Conservation (phyloP, 2,888 invertebrate genomes). For the Tribolium freemani region DNA sequence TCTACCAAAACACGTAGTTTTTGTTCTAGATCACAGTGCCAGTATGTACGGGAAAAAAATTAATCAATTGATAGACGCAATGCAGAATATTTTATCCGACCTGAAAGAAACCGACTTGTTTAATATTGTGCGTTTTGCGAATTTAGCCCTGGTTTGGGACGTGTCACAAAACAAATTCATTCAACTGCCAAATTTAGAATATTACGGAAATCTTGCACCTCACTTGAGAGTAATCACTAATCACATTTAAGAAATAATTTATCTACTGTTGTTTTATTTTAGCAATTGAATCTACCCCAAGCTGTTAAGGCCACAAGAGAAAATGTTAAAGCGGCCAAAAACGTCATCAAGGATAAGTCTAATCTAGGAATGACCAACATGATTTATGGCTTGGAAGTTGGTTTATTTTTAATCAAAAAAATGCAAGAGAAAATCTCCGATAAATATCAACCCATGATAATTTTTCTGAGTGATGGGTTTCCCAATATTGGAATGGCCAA, state of each 20-base stretch:
- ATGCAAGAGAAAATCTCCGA: slow-evolving; percentile 45
- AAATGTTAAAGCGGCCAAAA: slow-evolving; percentile 72
- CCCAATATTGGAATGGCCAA: slow-evolving; percentile 72
- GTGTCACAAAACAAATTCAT: slow-evolving; percentile 51
- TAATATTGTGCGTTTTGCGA: slow-evolving; percentile 76
- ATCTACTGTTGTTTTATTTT: no score
- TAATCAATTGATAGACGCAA: slow-evolving; percentile 75
- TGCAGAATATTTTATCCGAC: slow-evolving; percentile 75
- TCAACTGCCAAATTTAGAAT: background rate
- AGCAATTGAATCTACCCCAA: slow-evolving; percentile 62
- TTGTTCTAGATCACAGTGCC: slow-evolving; percentile 80
- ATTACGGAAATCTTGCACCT: slow-evolving; percentile 42
- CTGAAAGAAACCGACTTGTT: slow-evolving; percentile 75
- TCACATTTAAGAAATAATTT: no score
- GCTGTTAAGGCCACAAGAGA: slow-evolving; percentile 70
- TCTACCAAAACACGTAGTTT: slow-evolving; percentile 76
- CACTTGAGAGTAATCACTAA: slow-evolving; percentile 36
- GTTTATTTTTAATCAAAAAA: slow-evolving; percentile 57
- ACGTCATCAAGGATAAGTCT: slow-evolving; percentile 69
- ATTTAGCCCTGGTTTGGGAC: slow-evolving; percentile 69
- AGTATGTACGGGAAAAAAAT: slow-evolving; percentile 80
- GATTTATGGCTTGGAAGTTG: slow-evolving; percentile 73
- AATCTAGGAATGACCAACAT: slow-evolving; percentile 77
- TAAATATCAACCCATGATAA: slow-evolving; percentile 72
- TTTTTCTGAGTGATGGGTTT: slow-evolving; percentile 77